Percentiles rank a stretch among this genome's conserved stretches.
phyloP scores from a whole-genome alignment of 2,888 invertebrate genomes.

The Rambutsinella grinnellia region DNA sequence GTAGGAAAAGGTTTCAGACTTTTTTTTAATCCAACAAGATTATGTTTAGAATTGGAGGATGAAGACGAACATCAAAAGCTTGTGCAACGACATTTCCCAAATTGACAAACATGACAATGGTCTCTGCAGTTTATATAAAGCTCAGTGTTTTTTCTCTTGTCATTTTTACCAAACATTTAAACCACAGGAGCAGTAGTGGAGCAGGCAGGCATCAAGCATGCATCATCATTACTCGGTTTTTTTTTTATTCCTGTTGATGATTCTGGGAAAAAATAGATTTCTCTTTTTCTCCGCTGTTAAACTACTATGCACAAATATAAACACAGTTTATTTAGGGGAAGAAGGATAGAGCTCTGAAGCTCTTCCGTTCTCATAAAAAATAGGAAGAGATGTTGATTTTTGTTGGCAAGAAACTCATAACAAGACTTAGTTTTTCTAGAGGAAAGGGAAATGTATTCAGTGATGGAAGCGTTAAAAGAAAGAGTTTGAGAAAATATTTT shows the following conservation, averaged over 20 bases:
- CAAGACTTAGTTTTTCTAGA: too few species aligned
- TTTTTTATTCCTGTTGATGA: too few species aligned
- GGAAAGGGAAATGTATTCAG: background rate
- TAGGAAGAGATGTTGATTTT: conserved; percentile 9
- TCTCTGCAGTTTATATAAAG: conserved; percentile 12
- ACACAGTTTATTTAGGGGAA: too few species aligned
- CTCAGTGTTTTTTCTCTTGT: conserved; percentile 9
- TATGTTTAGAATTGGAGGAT: conserved; percentile 2
- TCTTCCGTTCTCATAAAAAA: too few species aligned
- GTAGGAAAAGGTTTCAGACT: conserved; percentile 1
- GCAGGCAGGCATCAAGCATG: conserved; percentile 12
- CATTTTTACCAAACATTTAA: conserved; percentile 18
- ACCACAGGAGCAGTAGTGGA: conserved; percentile 13
- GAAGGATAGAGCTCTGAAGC: too few species aligned
- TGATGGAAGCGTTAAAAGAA: conserved; percentile 7
- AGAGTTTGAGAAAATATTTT: background rate
- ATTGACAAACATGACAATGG: conserved; percentile 49
- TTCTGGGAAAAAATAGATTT: too few species aligned
- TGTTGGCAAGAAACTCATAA: conserved; percentile 46
- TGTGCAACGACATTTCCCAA: conserved; percentile 13
- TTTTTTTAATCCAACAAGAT: conserved; percentile 19
- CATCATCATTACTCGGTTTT: conserved; percentile 27
- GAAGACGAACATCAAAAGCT: conserved; percentile 17
- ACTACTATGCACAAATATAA: too few species aligned
- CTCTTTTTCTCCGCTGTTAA: too few species aligned